phyloP scores from a whole-genome alignment of 2,797 vertebrate genomes.

The Muraenolepis orangiensis region DNA sequence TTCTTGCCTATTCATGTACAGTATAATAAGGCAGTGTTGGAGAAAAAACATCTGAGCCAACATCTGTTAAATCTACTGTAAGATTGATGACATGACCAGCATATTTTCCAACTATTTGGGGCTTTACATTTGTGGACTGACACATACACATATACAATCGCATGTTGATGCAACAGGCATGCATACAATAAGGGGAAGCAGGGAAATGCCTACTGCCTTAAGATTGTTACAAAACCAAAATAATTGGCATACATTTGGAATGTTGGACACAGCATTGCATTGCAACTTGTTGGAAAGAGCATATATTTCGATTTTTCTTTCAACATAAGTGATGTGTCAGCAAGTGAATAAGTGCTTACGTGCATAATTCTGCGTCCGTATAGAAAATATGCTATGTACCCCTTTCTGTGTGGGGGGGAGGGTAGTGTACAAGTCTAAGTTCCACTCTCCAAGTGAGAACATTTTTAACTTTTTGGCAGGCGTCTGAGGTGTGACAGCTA shows the following conservation, averaged over 20 bases:
- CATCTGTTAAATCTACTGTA: not conserved
- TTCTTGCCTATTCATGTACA: not conserved
- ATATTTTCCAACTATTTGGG: too few species aligned
- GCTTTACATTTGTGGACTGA: not conserved
- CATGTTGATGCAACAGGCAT: not conserved
- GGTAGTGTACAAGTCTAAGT: not conserved
- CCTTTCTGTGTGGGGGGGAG: not conserved
- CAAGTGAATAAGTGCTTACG: not conserved
- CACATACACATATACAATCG: not conserved
- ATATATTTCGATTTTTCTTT: not conserved
- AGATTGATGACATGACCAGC: not conserved
- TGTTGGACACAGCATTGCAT: not conserved
- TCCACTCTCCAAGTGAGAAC: not conserved
- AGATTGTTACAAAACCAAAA: not conserved
- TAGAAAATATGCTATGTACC: not conserved
- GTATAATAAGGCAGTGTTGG: not conserved
- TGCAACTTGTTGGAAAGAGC: not conserved
- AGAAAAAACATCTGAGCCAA: not conserved
- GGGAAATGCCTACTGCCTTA: not conserved
- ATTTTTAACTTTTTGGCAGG: not conserved
- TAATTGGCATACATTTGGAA: not conserved
- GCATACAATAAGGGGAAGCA: not conserved
- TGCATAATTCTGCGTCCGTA: not conserved
- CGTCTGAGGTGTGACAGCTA: not conserved
- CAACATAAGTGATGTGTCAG: not conserved